Base-by-base conservation (phyloP, 2,888 invertebrate genomes). In the Lamellibrachia satsuma region DNA sequence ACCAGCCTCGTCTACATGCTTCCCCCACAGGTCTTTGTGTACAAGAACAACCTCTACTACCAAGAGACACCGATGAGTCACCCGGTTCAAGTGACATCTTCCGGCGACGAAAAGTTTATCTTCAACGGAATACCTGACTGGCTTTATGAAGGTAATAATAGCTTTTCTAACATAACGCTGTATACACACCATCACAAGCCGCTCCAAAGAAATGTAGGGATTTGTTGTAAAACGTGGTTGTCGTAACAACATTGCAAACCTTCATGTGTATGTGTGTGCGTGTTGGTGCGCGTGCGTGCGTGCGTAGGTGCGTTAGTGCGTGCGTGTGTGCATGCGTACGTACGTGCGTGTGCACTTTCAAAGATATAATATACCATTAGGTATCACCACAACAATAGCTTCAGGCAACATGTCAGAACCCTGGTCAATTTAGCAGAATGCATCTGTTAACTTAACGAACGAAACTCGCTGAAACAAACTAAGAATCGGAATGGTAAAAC, bases 81-180 rank as follows among this genome's bases (percentile, higher is more conserved):
- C 51, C 52, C 93, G 7, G 75, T 93, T 15, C 93, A 93, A 11
- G 52, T 96, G 7, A 95, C 95, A 6, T 93, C 92, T 22, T 94
- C 94, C 92, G 95, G 95, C 7, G 94, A 93, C 27, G 91, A 92
- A 0, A 98, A 98, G 2, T 97, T 98, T 52, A 97, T 99, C 91
- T 98, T 98, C 95, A 98, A 99, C 96, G 99, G 99, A 3, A 98
- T 99, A 2, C 98, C 99, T 0, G 99, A 99, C 97, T 99, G 99
- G 99, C 97, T 99, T 27, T 99, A 99, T 96, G 99, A 99, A 98
- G 99, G 99, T 98, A 91, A 95, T 15, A 15, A 22, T 15, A 0
- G 75, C n/a, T 11, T n/a, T 75, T 22, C 39, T 39, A 11, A 75
- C 6, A 22, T 75, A 55, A 55, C 55, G n/a, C n/a, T n/a, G 6